phyloP scores from a whole-genome alignment of 2,888 invertebrate genomes.

The Trisateles emortualis region DNA sequence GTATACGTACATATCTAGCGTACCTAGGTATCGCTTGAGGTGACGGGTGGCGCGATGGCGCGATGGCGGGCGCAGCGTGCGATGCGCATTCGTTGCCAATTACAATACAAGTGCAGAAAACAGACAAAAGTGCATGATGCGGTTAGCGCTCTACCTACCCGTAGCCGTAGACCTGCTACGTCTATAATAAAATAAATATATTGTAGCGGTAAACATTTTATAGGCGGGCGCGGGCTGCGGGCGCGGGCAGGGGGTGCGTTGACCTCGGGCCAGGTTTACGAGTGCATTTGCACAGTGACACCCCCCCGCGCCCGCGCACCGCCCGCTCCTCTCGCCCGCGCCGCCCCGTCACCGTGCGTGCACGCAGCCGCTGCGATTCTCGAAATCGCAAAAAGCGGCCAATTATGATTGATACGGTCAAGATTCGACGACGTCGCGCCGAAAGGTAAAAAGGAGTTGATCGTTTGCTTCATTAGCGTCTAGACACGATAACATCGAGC shows the following conservation, averaged over 20 bases:
- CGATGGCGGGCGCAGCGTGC: not conserved
- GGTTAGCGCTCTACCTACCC: slow-evolving; percentile 47
- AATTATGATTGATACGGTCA: slow-evolving; percentile 81
- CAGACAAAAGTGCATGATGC: slow-evolving; percentile 45
- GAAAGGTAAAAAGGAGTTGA: slow-evolving; percentile 68
- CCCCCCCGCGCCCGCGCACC: slow-evolving; percentile 59
- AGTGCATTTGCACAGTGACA: slow-evolving; percentile 86
- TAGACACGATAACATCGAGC: slow-evolving; percentile 46
- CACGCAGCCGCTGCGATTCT: slow-evolving; percentile 69
- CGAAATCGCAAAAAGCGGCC: slow-evolving; percentile 73
- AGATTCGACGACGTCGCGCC: slow-evolving; percentile 58
- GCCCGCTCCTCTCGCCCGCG: slow-evolving; percentile 22
- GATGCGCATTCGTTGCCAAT: slow-evolving; percentile 19
- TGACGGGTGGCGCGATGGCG: not conserved
- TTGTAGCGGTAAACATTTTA: slow-evolving; percentile 77
- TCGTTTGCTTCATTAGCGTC: slow-evolving; percentile 55
- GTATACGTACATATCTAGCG: not conserved
- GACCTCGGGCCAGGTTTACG: slow-evolving; percentile 81
- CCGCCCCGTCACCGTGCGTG: slow-evolving; percentile 61
- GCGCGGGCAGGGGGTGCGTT: slow-evolving; percentile 71
- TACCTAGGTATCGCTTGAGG: not conserved
- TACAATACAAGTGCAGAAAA: slow-evolving; percentile 31
- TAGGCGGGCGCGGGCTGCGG: slow-evolving; percentile 52
- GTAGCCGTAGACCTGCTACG: slow-evolving; percentile 44
- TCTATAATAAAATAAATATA: slow-evolving; percentile 68